phyloP scores from a whole-genome alignment of 2,113 vertebrate species.

The Martes martes region DNA sequence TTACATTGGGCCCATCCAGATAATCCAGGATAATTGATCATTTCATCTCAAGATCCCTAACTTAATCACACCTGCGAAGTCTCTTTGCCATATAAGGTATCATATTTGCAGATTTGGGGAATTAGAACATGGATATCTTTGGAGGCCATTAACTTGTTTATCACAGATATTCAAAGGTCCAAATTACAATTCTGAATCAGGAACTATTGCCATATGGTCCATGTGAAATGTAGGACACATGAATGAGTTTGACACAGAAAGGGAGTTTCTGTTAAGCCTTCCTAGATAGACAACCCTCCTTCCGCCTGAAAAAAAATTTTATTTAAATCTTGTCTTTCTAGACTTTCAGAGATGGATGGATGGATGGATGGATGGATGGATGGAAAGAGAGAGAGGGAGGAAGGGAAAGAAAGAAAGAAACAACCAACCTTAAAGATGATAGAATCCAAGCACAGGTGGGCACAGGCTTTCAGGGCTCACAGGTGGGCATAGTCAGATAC shows the following conservation, averaged over 20 bases:
- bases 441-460: background rate
- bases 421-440: background rate
- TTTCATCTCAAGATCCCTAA: background rate
- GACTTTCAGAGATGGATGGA: background rate
- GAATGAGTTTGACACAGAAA: background rate
- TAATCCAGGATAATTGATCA: background rate
- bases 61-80: background rate
- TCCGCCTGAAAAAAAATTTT: background rate
- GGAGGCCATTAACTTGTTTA: background rate
- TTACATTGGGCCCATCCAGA: background rate
- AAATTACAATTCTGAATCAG: background rate
- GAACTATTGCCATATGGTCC: background rate
- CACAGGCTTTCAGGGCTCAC: background rate
- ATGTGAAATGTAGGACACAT: background rate
- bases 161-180: background rate
- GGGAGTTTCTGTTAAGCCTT: background rate
- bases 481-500: background rate
- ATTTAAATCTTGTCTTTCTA: background rate
- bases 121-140: background rate
- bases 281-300: background rate
- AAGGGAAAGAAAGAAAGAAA: too few species aligned
- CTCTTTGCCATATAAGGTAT: background rate
- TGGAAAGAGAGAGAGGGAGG: too few species aligned
- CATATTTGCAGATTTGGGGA: background rate
- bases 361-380: too few species aligned